phyloP scores from a whole-genome alignment of 2,797 vertebrate genomes.

The Chrysocyon brachyurus region DNA sequence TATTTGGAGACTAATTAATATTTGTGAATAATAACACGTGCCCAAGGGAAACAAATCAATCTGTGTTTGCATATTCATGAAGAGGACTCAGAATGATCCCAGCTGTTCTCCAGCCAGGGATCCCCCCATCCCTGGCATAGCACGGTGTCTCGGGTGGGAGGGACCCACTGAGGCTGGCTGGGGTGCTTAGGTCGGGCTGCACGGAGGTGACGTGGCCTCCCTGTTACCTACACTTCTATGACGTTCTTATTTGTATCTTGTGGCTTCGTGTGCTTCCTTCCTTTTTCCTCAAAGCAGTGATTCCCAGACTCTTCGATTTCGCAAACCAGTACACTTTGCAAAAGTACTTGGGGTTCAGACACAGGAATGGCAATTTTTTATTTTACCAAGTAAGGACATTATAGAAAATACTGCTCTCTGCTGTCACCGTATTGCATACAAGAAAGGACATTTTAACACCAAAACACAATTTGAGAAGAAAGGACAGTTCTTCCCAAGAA shows the following conservation, averaged over 20 bases:
- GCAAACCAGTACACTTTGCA: conserved; percentile 59
- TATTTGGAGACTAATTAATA: conserved; percentile 84
- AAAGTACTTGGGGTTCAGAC: conserved; percentile 64
- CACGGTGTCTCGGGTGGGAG: neutral
- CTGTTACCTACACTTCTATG: neutral
- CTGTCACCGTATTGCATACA: conserved; percentile 52
- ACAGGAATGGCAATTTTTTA: conserved; percentile 69
- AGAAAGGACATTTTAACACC: conserved; percentile 80
- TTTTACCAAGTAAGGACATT: conserved; percentile 74
- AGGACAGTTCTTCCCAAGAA: conserved; percentile 77
- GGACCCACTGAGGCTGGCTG: neutral
- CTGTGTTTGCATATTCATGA: conserved; percentile 83
- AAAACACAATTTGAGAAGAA: conserved; percentile 80
- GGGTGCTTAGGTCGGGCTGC: neutral
- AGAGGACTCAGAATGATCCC: conserved; percentile 69
- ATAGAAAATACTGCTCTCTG: conserved; percentile 60
- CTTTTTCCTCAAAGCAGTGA: neutral
- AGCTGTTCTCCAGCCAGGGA: conserved; percentile 74
- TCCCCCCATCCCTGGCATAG: neutral
- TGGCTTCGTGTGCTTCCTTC: neutral
- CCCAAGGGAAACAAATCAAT: conserved; percentile 82
- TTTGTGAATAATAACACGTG: conserved; percentile 80
- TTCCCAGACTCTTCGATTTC: conserved; percentile 67
- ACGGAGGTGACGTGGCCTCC: neutral
- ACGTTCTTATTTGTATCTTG: neutral